Conservation (phyloP, 2,888 invertebrate genomes). For the Drosophila mulleri region DNA sequence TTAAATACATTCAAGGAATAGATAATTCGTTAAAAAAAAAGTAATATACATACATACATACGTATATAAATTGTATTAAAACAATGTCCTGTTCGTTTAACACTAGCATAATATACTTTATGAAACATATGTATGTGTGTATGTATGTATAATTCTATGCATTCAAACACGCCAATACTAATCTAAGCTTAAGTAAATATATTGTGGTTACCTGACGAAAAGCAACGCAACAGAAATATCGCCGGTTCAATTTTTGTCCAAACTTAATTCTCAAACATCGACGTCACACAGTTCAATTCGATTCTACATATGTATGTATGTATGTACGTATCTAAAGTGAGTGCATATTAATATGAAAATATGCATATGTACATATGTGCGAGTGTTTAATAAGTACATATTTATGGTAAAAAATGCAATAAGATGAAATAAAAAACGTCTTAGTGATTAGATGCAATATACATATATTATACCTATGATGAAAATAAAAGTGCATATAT, state of each 20-base stretch:
- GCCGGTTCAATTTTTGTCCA: neutral
- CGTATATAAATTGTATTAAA: too few species aligned
- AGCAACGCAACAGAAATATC: neutral
- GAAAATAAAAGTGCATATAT: too few species aligned
- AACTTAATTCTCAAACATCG: neutral
- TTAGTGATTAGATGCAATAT: too few species aligned
- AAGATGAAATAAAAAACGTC: too few species aligned
- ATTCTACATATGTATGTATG: neutral
- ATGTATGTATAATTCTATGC: neutral
- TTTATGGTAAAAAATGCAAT: too few species aligned
- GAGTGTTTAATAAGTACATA: too few species aligned
- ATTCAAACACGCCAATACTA: neutral
- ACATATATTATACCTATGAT: too few species aligned
- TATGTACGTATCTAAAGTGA: neutral
- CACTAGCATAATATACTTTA: neutral
- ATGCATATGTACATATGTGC: too few species aligned
- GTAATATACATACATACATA: too few species aligned
- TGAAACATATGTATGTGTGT: too few species aligned
- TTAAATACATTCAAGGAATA: neutral
- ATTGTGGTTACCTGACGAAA: neutral
- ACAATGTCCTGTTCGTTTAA: neutral
- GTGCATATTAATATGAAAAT: too few species aligned
- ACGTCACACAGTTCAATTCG: neutral
- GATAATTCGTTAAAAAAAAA: too few species aligned
- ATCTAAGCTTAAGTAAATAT: neutral